Base-by-base conservation (phyloP, 2,797 vertebrate genomes). In the Enteromius trimaculatus region DNA sequence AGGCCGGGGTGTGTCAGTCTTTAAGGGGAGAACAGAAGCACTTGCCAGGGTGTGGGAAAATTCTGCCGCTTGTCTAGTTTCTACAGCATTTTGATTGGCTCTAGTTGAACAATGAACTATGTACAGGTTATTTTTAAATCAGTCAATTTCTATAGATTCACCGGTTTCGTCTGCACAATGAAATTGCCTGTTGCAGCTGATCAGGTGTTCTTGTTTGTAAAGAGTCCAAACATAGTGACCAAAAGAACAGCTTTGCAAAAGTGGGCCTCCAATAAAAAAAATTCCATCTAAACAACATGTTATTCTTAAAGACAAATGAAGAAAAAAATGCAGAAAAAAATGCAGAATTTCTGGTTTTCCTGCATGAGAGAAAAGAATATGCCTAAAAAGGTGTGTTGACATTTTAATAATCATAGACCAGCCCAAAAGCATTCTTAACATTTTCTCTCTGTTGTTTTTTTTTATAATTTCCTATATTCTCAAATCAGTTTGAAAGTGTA, bases 11-110 rank as follows among this genome's bases (percentile, higher is more conserved):
- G 6, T 66, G 60, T 76, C 16, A 8, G 34, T 76, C 23, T 66
- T 53, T 68, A 64, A 70, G 42, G 23, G 6, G 34, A 68, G 64
- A 82, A 75, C 58, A 75, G 47, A 76, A 51, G 13, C 29, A 9
- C 49, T 39, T 69, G 62, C 3, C 11, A 55, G 64, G 29, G 14
- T 79, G 65, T 78, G 29, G 29, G 14, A 69, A 55, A 55, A n/a
- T 66, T 68, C 42, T 44, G 53, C 14, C 2, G 16, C 9, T 29
- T 44, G 26, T 64, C 23, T 77, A 64, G 44, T 66, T 60, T 64
- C 37, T 29, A 17, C 31, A 13, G 31, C 34, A 55, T 80, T 80
- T 42, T 7, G 39, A 37, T 44, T 42, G 7, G 16, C 44, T 16
- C 39, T 62, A 29, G n/a, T 42, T 69, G 34, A 58, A 58, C 19